Percentiles rank a stretch among this genome's conserved stretches.
Conservation (phyloP, 1,140 invertebrate species). For the Drosophila bocki region DNA sequence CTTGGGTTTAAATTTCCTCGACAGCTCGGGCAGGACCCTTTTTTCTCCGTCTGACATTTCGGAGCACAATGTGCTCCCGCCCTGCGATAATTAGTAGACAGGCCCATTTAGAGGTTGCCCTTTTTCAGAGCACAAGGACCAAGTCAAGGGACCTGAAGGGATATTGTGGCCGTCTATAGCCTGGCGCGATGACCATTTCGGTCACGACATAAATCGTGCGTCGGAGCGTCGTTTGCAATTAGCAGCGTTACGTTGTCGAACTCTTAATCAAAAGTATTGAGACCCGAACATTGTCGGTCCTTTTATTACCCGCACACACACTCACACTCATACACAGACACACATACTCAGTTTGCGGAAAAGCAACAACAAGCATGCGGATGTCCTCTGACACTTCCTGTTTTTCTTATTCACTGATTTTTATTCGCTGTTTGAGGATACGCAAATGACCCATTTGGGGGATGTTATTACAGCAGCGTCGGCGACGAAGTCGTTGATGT, state of each 20-base stretch:
- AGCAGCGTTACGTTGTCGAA: conserved; percentile 76
- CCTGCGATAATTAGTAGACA: conserved; percentile 74
- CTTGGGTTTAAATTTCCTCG: conserved; percentile 40
- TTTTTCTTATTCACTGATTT: conserved; percentile 85
- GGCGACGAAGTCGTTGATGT: conserved; percentile 34
- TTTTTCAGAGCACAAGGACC: conserved; percentile 14
- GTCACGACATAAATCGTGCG: conserved; percentile 75
- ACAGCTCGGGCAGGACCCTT: conserved; percentile 25
- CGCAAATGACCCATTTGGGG: conserved; percentile 85
- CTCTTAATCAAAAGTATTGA: conserved; percentile 83
- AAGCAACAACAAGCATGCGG: conserved; percentile 72
- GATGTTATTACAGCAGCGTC: conserved; percentile 83
- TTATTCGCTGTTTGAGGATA: conserved; percentile 85
- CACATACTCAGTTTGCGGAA: conserved; percentile 24
- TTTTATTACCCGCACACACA: conserved; percentile 59
- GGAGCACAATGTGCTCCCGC: conserved; percentile 48
- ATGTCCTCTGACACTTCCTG: conserved; percentile 84
- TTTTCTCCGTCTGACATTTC: conserved; percentile 36
- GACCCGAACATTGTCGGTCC: conserved; percentile 63
- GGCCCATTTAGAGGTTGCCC: conserved; percentile 67
- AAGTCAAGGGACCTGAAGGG: conserved; percentile 5
- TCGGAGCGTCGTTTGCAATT: conserved; percentile 78
- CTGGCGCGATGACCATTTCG: conserved; percentile 50
- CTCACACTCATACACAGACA: conserved; percentile 17
- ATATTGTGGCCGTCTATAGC: background rate